phyloP scores from a whole-genome alignment of 2,888 invertebrate genomes.

The Pseudococcus jackbeardsleyi region DNA sequence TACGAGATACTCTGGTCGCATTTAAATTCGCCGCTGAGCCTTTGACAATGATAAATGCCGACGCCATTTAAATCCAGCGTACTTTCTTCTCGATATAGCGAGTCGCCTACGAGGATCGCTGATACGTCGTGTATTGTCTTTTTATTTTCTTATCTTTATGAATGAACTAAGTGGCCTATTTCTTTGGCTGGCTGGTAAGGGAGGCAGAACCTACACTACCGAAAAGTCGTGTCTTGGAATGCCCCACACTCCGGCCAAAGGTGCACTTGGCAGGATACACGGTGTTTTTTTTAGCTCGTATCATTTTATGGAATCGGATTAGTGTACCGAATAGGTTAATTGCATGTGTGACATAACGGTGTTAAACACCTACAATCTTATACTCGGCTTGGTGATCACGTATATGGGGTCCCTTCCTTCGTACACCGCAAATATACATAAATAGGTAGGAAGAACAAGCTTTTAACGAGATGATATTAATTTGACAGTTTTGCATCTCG shows the following conservation, averaged over 20 bases:
- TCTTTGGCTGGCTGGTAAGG: background rate
- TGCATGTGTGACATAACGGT: slow-evolving; percentile 62
- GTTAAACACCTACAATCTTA: slow-evolving; percentile 35
- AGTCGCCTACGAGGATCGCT: background rate
- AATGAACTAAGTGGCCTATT: slow-evolving; percentile 27
- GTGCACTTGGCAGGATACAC: background rate
- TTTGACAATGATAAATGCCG: slow-evolving; percentile 27
- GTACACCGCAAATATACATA: background rate
- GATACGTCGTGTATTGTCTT: background rate
- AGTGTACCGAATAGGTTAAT: slow-evolving; percentile 58
- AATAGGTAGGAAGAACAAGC: slow-evolving; percentile 44
- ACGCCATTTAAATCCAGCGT: background rate
- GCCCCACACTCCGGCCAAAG: background rate
- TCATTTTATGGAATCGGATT: slow-evolving; percentile 49
- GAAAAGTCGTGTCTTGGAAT: slow-evolving; percentile 14
- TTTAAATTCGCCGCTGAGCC: background rate
- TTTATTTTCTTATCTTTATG: background rate
- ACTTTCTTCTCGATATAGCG: background rate
- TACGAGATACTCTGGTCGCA: background rate
- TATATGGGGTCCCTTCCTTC: too few species aligned
- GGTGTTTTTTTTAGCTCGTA: background rate
- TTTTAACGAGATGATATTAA: slow-evolving; percentile 51
- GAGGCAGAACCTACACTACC: background rate
- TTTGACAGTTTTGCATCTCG: slow-evolving; percentile 3
- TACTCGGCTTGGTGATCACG: background rate